These are phyloP conservation scores for Furcula furcula DNA, from an alignment of 2,888 invertebrate species.

Conservation along the genomic window DNA sequence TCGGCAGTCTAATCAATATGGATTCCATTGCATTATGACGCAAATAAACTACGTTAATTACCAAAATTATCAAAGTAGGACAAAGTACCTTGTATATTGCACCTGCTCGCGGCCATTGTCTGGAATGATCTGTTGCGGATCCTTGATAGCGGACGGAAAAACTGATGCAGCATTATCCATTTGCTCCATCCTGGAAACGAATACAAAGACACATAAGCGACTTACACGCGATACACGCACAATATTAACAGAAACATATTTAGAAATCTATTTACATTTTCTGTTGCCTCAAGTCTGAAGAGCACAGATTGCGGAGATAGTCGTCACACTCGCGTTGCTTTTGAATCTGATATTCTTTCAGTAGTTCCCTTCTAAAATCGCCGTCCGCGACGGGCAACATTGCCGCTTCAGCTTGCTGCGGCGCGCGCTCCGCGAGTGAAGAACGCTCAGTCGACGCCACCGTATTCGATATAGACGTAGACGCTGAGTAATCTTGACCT, in stretches of 20 bases:
- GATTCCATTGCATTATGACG: neutral
- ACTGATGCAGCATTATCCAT: conserved; percentile 42
- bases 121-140: conserved; percentile 26
- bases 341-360: conserved; percentile 91
- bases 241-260: conserved; percentile 7
- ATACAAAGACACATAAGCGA: conserved; percentile 7
- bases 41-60: neutral
- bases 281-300: conserved; percentile 61
- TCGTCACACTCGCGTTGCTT: conserved; percentile 84
- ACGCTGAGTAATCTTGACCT: conserved; percentile 84
- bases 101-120: conserved; percentile 42
- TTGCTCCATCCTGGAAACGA: conserved; percentile 59
- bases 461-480: conserved; percentile 84
- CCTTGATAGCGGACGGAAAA: conserved; percentile 43
- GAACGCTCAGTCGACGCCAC: conserved; percentile 84
- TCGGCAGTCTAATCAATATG: neutral
- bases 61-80: conserved; percentile 2
- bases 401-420: conserved; percentile 50
- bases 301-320: conserved; percentile 69
- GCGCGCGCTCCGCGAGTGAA: conserved; percentile 54
- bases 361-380: conserved; percentile 84
- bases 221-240: neutral
- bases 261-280: conserved; percentile 53
- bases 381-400: conserved; percentile 51
- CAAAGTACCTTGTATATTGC: conserved; percentile 40